Base-by-base conservation (phyloP, 2,113 vertebrate species). In the Siphamia tubifer region DNA sequence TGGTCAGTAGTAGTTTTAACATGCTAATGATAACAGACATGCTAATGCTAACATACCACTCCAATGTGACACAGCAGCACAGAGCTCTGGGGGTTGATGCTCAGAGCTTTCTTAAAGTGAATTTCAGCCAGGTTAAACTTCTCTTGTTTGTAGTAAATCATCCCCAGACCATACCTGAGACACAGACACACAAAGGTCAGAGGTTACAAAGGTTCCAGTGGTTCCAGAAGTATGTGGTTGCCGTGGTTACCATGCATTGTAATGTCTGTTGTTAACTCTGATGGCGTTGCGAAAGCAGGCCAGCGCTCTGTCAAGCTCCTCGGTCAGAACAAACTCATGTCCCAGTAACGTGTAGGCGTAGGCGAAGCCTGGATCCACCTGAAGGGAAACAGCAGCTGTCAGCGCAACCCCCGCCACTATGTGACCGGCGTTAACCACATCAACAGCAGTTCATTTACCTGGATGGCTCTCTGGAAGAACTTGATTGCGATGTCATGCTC, bases 71-170 rank as follows among this genome's bases (percentile, higher is more conserved):
- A 99, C 62, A 99, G 94, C 81, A 99, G 92, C 64, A 99, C 96
- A 5, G 98, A 99, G 87, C 96, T 98, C 90, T 99, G 98, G 54
- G 98, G 96, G 87, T 99, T 98, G 90, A 99, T 98, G 88, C 97
- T 95, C 77, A 99, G 91, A 53, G 98, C 98, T 85, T 99, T 99
- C 89, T 98, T 96, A 84, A 99, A 99, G 93, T 99, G 96, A 91
- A 99, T 98, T 90, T 99, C 98, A 55, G 97, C 98, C 66, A 99
- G 88, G 82, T 95, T 97, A 88, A 98, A 99, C 81, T 99, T 99
- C 87, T 99, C 98, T 86, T 99, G 98, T 74, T 99, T 99, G 89
- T 97, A 99, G 90, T 99, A 99, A 85, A 99, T 99, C 97, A 99
- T 99, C 70, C 98, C 98, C 87, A 99, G 90, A 31, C 98, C 97